Base-by-base conservation (phyloP, 2,113 vertebrate genomes). In the Ifrita kowaldi region DNA sequence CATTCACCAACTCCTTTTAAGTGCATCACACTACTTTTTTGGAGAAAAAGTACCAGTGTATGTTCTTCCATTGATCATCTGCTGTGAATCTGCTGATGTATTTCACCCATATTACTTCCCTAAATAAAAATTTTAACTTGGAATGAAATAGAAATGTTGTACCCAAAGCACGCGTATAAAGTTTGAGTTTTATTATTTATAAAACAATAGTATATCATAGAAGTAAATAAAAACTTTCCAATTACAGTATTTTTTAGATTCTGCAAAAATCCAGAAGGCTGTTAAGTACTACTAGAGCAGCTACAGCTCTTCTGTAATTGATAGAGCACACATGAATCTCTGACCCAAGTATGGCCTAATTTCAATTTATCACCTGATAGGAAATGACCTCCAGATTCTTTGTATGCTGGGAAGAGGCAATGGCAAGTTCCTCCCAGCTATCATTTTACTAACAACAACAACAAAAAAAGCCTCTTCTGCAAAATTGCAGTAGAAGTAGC, bases 321-420 rank as follows among this genome's bases (percentile, higher is more conserved):
- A 87, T 4, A 90, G 57, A 92, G 88, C 65, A 75, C 79, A 59
- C 4, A 4, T 12, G 35, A 89, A 68, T 68, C 57, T 60, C 42
- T 82, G 65, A 53, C 42, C 68, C 24, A 82, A 82, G 47, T 9
- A 35, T 53, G 49, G 88, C 83, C 85, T 93, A 44, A 92, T 74
- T 95, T 88, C 70, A 92, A 81, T 69, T 68, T 49, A 94, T 87
- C 93, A 90, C 35, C 87, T 87, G 89, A 93, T 67, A 86, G 55
- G 83, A 96, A 95, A 94, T 11, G 46, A 88, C 47, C 60, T 76
- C 82, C 77, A 59, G 50, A 88, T 87, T 41, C 74, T 65, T 15
- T 50, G 21, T 50, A 62, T 0, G 0, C 77, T 16, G 27, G 20
- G 55, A 85, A 71, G 44, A 71, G 24, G 65, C n/a, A 94, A 71